A percentile compares a stretch with the other conserved stretches of the same genome.
phyloP scores from a whole-genome alignment of 2,888 invertebrate genomes.

The Ormyrus pomaceus region DNA sequence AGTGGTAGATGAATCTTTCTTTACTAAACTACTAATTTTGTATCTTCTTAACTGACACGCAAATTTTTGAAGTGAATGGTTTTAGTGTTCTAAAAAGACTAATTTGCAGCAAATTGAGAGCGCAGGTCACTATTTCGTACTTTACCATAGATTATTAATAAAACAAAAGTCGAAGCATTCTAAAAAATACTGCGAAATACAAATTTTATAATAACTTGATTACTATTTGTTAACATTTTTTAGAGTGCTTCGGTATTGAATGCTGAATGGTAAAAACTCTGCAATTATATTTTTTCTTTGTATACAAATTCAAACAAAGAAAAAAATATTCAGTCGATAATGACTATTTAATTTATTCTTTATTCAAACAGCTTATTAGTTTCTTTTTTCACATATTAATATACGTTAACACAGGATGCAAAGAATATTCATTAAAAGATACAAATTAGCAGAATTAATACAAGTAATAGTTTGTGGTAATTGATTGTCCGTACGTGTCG shows the following conservation, averaged over 20 bases:
- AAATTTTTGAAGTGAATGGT: too few species aligned
- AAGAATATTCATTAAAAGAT: slow-evolving; percentile 53
- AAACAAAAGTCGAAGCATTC: slow-evolving; percentile 24
- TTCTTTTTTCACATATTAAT: slow-evolving; percentile 21
- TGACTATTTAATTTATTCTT: slow-evolving; percentile 27
- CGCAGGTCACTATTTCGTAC: slow-evolving; percentile 15
- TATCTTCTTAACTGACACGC: too few species aligned
- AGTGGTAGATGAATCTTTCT: background rate
- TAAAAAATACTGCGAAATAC: slow-evolving; percentile 28
- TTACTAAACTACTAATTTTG: too few species aligned
- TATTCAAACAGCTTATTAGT: background rate
- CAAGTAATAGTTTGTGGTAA: slow-evolving; percentile 31
- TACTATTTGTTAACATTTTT: slow-evolving; percentile 39
- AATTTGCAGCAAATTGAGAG: slow-evolving; percentile 24
- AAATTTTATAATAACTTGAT: slow-evolving; percentile 51
- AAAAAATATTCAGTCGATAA: slow-evolving; percentile 1
- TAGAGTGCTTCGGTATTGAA: slow-evolving; percentile 31
- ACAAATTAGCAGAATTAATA: slow-evolving; percentile 36
- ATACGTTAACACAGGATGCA: slow-evolving; percentile 8
- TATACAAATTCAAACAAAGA: background rate
- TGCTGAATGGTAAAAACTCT: slow-evolving; percentile 16
- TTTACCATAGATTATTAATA: slow-evolving; percentile 20
- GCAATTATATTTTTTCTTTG: slow-evolving; percentile 6
- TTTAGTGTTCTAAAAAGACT: slow-evolving; percentile 4
- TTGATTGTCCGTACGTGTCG: slow-evolving; percentile 39